Evolutionary conservation across 2,113 vertebrate species (phyloP).

Genomic region (Ancistrus triradiatus): DNA sequence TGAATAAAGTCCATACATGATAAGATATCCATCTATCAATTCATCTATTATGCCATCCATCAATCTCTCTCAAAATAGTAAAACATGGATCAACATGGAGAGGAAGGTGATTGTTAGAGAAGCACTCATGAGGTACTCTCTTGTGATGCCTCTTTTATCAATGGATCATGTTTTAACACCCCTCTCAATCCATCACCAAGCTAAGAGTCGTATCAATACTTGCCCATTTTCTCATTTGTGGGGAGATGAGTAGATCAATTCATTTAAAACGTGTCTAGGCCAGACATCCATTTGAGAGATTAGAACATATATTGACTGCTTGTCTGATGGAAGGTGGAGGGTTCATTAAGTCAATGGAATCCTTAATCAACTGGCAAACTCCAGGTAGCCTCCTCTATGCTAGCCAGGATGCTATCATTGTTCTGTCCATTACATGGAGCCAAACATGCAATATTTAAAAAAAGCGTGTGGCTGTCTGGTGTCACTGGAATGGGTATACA

Average conservation of each 20-base stretch:
- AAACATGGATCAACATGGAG: slow-evolving; percentile 1
- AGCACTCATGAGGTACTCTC: slow-evolving; percentile 48
- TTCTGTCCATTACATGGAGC: slow-evolving; percentile 6
- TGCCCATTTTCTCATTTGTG: slow-evolving; percentile 74
- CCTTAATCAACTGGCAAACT: slow-evolving; percentile 91
- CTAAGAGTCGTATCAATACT: slow-evolving; percentile 75
- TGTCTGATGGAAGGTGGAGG: slow-evolving; percentile 79
- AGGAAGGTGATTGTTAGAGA: slow-evolving; percentile 38
- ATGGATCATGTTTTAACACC: slow-evolving; percentile 63
- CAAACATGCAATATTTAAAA: slow-evolving; percentile 9
- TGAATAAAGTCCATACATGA: slow-evolving; percentile 16
- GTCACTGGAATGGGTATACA: too few relatives aligned
- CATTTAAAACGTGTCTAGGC: slow-evolving; percentile 78
- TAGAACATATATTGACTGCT: slow-evolving; percentile 78
- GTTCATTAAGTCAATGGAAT: slow-evolving; percentile 97
- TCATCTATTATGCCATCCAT: neutral
- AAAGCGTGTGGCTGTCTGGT: neutral
- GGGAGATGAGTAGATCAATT: slow-evolving; percentile 73
- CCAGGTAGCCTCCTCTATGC: slow-evolving; percentile 74
- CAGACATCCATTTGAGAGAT: slow-evolving; percentile 81
- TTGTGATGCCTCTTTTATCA: slow-evolving; percentile 43
- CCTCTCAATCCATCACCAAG: slow-evolving; percentile 70
- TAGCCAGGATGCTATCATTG: slow-evolving; percentile 39
- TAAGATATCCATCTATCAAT: neutral
- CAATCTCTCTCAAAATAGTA: neutral